phyloP scores from a whole-genome alignment of 2,888 invertebrate genomes.

The Volucella bombylans region DNA sequence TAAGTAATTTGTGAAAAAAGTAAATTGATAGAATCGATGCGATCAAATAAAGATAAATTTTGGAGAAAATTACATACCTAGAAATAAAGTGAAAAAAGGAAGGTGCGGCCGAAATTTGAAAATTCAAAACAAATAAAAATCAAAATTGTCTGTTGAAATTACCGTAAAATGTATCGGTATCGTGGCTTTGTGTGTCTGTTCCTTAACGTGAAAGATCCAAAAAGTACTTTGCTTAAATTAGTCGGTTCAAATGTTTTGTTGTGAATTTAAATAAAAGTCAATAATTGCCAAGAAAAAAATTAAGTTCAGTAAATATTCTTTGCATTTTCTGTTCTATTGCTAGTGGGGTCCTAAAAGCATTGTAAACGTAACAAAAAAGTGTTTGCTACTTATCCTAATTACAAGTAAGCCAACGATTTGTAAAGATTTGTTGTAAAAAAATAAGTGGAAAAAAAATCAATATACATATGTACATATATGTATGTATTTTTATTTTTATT shows the following conservation, averaged over 20 bases:
- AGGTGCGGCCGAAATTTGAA: not conserved
- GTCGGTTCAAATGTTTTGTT: constrained; percentile 46
- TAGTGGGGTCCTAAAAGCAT: too few species aligned
- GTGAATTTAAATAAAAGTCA: constrained; percentile 43
- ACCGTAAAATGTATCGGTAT: constrained; percentile 76
- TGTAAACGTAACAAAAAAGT: too few species aligned
- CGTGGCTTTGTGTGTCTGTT: constrained; percentile 76
- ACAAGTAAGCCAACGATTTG: too few species aligned
- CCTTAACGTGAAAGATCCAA: constrained; percentile 76
- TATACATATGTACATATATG: too few species aligned
- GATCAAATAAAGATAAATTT: constrained; percentile 19
- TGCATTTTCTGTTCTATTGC: too few species aligned
- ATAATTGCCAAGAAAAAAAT: too few species aligned
- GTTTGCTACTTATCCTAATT: too few species aligned
- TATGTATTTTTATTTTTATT: too few species aligned
- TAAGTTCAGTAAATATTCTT: too few species aligned
- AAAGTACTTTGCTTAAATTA: constrained; percentile 74
- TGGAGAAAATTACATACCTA: constrained; percentile 10
- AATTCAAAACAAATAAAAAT: constrained; percentile 10
- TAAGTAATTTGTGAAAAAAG: constrained; percentile 31
- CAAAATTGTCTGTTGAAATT: constrained; percentile 35
- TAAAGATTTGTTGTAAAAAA: too few species aligned
- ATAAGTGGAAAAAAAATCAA: too few species aligned
- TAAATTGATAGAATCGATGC: constrained; percentile 2
- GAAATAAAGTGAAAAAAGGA: constrained; percentile 25